These are phyloP conservation scores for Halictus ligatus DNA, from an alignment of 2,888 invertebrate species.

Conservation along the genomic window DNA sequence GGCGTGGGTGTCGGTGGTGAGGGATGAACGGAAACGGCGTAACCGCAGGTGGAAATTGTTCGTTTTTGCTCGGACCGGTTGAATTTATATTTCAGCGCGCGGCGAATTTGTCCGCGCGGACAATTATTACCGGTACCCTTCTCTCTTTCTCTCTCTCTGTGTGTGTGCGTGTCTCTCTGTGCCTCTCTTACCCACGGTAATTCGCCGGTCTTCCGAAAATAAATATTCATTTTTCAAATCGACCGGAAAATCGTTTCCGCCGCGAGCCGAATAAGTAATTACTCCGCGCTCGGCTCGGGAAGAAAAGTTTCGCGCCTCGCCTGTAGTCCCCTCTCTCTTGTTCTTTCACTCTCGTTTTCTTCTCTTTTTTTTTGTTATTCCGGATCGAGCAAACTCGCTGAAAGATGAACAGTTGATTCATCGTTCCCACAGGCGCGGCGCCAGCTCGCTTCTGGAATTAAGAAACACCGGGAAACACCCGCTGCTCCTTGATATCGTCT, in stretches of 20 bases:
- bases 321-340: background rate
- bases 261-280: slow-evolving; percentile 8
- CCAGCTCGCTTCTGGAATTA: background rate
- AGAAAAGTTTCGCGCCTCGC: slow-evolving; percentile 5
- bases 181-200: background rate
- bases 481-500: background rate
- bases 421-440: background rate
- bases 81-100: slow-evolving; percentile 1
- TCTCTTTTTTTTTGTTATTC: background rate
- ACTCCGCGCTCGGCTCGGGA: background rate
- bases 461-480: background rate
- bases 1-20: background rate
- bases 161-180: background rate
- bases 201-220: slow-evolving; percentile 1
- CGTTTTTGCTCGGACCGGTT: background rate
- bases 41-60: slow-evolving; percentile 27
- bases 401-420: slow-evolving; percentile 9
- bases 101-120: slow-evolving; percentile 10
- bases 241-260: background rate
- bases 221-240: slow-evolving; percentile 11
- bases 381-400: background rate
- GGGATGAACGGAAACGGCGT: background rate
- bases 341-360: background rate
- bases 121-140: background rate
- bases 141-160: no score